Evolutionary conservation across 2,113 vertebrate genomes (phyloP).

Genomic region (Hystrix cristata): DNA sequence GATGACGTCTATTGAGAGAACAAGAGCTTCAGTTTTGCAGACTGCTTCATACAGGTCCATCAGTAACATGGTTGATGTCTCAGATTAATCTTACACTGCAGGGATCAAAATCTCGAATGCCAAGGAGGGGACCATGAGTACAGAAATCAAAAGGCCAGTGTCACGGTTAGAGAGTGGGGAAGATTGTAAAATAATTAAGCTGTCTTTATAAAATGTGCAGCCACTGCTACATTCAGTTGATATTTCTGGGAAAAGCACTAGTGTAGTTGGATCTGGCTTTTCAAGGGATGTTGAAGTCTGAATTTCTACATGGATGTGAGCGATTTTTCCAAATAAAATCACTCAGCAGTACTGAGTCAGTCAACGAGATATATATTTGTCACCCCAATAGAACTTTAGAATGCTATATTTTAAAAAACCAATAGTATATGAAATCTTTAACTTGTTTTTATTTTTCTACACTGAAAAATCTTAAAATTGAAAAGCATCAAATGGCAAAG

Average conservation of each 20-base stretch:
- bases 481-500: slow-evolving; percentile 26
- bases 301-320: slow-evolving; percentile 46
- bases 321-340: slow-evolving; percentile 18
- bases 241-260: slow-evolving; percentile 30
- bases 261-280: neutral
- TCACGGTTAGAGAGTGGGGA: neutral
- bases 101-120: neutral
- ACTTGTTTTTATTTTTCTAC: neutral
- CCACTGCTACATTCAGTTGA: neutral
- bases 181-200: neutral
- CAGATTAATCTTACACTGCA: neutral
- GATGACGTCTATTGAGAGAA: neutral
- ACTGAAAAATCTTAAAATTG: slow-evolving; percentile 28
- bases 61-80: neutral
- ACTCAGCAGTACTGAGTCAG: neutral
- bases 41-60: neutral
- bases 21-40: neutral
- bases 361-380: neutral
- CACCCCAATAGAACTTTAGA: neutral
- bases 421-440: neutral
- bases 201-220: neutral
- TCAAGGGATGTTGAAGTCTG: slow-evolving; percentile 41
- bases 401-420: neutral
- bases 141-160: neutral
- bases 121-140: neutral